Evolutionary conservation across 2,888 invertebrate genomes (phyloP), one percentile per base, ranked within the genome.

Genomic region (Heliconius sara): DNA sequence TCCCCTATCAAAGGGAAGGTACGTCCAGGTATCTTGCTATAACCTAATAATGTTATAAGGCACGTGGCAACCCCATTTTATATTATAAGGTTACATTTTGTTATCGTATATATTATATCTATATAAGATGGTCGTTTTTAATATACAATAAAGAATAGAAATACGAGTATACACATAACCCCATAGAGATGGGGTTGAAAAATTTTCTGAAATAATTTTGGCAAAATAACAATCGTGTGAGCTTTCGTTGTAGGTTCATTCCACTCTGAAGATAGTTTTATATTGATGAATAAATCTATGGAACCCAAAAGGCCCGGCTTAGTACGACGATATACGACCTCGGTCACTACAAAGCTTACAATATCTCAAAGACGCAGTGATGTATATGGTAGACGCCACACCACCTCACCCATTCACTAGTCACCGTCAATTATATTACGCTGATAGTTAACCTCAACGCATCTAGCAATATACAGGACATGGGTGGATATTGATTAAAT

Each of bases 1-100:
- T 87, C 84, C 83, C 81, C 81, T 84, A 85, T 89, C 88, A 88
- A 88, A 88, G 87, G 85, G 84, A 83, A 80, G 80, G 79, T 66
- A 73, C 79, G 75, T 79, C 80, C 81, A 80, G 82, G 85, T 78
- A 77, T 77, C 77, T 80, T 71, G 74, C 47, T 86, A 86, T 85
- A 86, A 88, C 86, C 87, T 89, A 87, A 86, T 86, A 84, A 84
- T 83, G 82, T 83, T 81, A 82, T 81, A 83, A 83, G 81, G 79
- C 77, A 78, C 52, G 82, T 72, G 68, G 68, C 68, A 75, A 75
- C 75, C 67, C 67, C 39, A 74, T 78, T 73, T 74, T 74, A 78
- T 67, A 74, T 67, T 67, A 78, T 74, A 78, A 30, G 67, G 43
- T n/a, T 71, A 63, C 47, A 73, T 79, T 79, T 75, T 75, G 63